phyloP scores from a whole-genome alignment of 1,140 invertebrate species.

The Liolophura sinensis region DNA sequence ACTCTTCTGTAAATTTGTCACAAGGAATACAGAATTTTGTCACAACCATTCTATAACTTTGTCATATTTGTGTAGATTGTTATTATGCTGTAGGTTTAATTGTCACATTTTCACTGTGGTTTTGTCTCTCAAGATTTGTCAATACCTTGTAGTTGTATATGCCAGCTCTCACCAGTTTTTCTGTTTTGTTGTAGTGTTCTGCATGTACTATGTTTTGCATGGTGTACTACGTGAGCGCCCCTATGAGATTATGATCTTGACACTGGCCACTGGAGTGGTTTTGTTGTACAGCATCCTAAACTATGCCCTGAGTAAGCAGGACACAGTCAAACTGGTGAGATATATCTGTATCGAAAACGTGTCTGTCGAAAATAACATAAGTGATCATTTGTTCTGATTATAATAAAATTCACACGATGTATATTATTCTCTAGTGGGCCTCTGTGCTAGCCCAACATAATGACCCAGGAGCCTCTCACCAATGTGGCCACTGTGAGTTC shows the following conservation, averaged over 20 bases:
- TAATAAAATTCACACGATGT: too few relatives aligned
- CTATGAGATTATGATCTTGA: conserved; percentile 40
- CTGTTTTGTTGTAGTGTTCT: conserved; percentile 34
- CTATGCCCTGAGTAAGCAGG: conserved; percentile 26
- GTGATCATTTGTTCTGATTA: too few relatives aligned
- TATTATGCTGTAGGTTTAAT: background rate
- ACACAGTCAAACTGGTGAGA: conserved; percentile 39
- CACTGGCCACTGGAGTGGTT: conserved; percentile 35
- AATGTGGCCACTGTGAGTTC: too few relatives aligned
- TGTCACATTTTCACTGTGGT: background rate
- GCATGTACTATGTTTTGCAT: conserved; percentile 37
- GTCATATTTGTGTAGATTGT: background rate
- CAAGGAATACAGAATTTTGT: background rate
- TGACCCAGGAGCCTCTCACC: too few relatives aligned
- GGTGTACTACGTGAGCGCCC: conserved; percentile 42
- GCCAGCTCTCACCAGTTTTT: too few relatives aligned
- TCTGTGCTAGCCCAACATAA: too few relatives aligned
- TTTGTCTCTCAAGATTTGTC: background rate
- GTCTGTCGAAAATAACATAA: background rate
- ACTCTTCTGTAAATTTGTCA: background rate
- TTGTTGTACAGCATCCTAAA: conserved; percentile 44
- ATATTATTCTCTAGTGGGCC: too few relatives aligned
- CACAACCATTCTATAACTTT: background rate
- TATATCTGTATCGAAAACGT: background rate
- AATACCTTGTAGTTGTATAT: background rate